Evolutionary conservation across 1,140 invertebrate species (phyloP), one percentile per base, ranked within the genome.

Genomic region (Coenobita brevimanus): DNA sequence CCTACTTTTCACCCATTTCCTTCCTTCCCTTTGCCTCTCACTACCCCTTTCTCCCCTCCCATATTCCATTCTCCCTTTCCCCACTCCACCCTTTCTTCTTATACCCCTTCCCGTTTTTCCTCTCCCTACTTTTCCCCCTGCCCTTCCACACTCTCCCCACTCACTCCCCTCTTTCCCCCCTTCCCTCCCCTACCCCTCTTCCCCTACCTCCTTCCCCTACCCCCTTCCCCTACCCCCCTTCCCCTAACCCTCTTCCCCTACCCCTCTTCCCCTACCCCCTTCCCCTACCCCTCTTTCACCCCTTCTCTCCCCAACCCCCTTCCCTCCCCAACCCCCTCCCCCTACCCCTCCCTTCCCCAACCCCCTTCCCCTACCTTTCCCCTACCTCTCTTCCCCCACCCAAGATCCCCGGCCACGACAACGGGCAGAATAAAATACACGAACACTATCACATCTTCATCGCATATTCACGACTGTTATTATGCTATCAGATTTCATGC

Each of bases 401-500:
- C 15, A 36, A 57, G 60, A 50, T 50, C 46, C 17, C 46, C 6
- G 17, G 6, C 46, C 46, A 50, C 46, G 46, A 50, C 46, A 33
- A 64, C 57, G 54, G 60, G 64, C 73, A 73, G 81, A 64, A 83
- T 83, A 83, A 73, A 83, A 83, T 50, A 83, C 71, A 41, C 43
- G 15, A 73, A 36, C 81, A 73, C 36, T 73, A 83, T 83, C 81
- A 83, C 81, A 83, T 73, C 64, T 83, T 83, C 81, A 83, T 83
- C 81, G 57, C 81, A 83, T 83, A 73, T 83, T 83, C 62, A 83
- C 46, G 81, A 83, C 67, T 83, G 54, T 83, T 83, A 83, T 83
- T 83, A 83, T 57, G 50, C 81, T 83, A 83, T 83, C 81, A 83
- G 81, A 83, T 83, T 54, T 83, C 81, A 73, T 54, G 46, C 81